Base-by-base conservation (phyloP, 1,140 invertebrate genomes). In the Adoxophyes honmai region DNA sequence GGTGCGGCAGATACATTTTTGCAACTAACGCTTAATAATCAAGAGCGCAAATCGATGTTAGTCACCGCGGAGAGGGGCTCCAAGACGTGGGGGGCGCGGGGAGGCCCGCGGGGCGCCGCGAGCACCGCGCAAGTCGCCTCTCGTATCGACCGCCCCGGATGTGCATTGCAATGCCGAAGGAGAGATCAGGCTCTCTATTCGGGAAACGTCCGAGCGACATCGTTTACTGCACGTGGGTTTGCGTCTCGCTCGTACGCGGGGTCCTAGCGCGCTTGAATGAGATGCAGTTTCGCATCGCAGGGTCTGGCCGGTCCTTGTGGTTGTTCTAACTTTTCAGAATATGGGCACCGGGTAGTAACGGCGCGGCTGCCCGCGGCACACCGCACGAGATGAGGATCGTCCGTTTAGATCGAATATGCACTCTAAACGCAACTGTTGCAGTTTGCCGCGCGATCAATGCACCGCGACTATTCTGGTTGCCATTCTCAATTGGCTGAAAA, bases 61-160 rank as follows among this genome's bases (percentile, higher is more conserved):
- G 74, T 65, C 70, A 70, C 69, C 62, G 65, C 59, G 65, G 69
- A 64, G 75, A 28, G 76, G 74, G 74, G 64, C 55, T 75, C 60
- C 52, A 81, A 79, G 81, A 83, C 71, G 76, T 66, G 72, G 70
- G 73, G 78, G 73, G 70, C 55, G 54, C 61, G 69, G 52, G 55
- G 59, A 61, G 55, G 14, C 21, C 54, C 61, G 72, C 66, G 74
- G 70, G 73, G 70, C 70, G 74, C 68, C 66, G 64, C 75, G 70
- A 48, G 73, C 62, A 81, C 63, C 74, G 83, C 83, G 83, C 83
- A 86, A 81, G 81, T 86, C 83, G 78, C 68, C 73, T 67, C 60
- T 70, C 74, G 80, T 86, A 86, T 86, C 83, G 83, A 86, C 81
- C 83, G 80, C 73, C 76, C 78, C 83, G 80, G 80, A 83, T 85